These are phyloP conservation scores for Botrylloides violaceus DNA, from an alignment of 23 tunicate species.

Conservation along the genomic window DNA sequence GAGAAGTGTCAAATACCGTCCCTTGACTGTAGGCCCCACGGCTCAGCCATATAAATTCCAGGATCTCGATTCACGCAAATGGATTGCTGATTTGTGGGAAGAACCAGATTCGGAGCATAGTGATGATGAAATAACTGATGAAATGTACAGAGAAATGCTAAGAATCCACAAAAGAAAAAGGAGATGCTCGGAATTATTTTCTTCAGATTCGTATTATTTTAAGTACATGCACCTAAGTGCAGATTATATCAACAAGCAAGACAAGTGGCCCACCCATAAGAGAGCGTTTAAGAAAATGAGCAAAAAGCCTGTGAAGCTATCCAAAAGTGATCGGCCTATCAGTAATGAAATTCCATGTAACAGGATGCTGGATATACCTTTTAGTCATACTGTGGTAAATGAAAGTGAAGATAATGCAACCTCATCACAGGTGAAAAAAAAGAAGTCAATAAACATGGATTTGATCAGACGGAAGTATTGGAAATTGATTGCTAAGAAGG, in stretches of 20 bases:
- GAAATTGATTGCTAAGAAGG: constrained; percentile 64
- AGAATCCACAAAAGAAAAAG: not conserved
- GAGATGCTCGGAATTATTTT: not conserved
- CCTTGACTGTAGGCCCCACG: no score
- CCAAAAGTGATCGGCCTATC: not conserved
- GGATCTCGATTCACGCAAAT: not conserved
- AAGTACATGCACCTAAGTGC: constrained; percentile 17
- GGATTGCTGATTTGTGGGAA: constrained; percentile 17
- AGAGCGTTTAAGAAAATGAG: constrained; percentile 1
- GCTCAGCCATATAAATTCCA: not conserved
- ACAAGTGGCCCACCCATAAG: constrained; percentile 5
- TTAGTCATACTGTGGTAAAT: no score
- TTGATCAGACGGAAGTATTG: constrained; percentile 35
- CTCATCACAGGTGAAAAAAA: constrained; percentile 5
- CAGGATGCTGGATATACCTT: no score
- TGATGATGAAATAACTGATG: constrained; percentile 13
- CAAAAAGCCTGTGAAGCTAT: not conserved
- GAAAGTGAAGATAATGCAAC: not conserved
- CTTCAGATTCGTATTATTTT: not conserved
- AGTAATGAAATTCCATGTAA: not conserved
- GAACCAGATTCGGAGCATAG: not conserved
- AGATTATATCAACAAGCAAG: not conserved
- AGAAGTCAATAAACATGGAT: constrained; percentile 12
- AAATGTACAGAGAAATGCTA: constrained; percentile 18
- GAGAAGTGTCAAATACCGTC: not conserved